A percentile compares a stretch with the other conserved stretches of the same genome.
phyloP scores from a whole-genome alignment of 64 coral and sea anemone genomes.

The Astreopora myriophthalma region DNA sequence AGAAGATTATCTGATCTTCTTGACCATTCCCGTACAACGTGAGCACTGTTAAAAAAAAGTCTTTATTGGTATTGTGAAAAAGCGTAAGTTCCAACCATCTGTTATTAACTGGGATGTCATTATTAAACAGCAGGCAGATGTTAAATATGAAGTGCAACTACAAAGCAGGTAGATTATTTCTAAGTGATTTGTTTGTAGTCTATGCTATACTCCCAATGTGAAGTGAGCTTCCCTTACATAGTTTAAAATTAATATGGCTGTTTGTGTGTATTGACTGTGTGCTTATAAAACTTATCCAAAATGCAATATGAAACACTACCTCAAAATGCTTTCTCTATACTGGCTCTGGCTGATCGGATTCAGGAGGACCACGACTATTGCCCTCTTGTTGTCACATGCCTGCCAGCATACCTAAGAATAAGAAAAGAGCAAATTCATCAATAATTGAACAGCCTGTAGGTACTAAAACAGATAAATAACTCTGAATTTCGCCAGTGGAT shows the following conservation, averaged over 20 bases:
- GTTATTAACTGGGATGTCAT: too few relatives aligned
- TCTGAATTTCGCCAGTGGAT: not conserved
- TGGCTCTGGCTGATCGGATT: not conserved
- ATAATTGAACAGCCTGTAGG: too few relatives aligned
- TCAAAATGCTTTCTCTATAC: not conserved
- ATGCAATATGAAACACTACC: too few relatives aligned
- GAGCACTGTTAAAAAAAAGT: not conserved
- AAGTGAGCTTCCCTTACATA: too few relatives aligned
- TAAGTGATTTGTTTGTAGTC: too few relatives aligned
- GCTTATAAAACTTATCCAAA: not conserved
- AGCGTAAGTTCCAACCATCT: too few relatives aligned
- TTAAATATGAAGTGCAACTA: too few relatives aligned
- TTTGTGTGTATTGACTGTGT: not conserved
- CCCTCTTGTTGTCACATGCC: not conserved
- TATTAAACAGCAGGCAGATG: too few relatives aligned
- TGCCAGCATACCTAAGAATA: not conserved
- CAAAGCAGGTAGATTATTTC: too few relatives aligned
- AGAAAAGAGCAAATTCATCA: not conserved
- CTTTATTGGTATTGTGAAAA: too few relatives aligned
- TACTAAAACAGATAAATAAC: not conserved
- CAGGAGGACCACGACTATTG: not conserved
- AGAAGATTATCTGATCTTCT: not conserved
- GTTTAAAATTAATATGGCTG: too few relatives aligned
- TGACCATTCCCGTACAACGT: not conserved
- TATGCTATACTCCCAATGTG: too few relatives aligned